Evolutionary conservation across 2,113 vertebrate genomes (phyloP), one percentile per base, ranked within the genome.

Genomic region (Mesembrinibis cayennensis): DNA sequence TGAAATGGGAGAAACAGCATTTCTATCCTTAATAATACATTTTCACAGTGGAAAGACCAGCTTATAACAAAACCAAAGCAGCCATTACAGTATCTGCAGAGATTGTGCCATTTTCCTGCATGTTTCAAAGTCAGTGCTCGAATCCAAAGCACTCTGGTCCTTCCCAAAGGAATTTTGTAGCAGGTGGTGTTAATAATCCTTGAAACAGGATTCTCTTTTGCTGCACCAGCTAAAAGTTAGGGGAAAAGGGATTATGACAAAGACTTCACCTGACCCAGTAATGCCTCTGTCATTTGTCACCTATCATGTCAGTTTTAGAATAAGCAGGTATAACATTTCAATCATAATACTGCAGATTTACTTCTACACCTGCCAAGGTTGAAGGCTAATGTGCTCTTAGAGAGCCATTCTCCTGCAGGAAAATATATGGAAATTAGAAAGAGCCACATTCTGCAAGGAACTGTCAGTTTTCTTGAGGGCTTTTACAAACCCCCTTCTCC

Each of bases 381-480:
- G 94, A 98, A 97, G 95, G 94, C 97, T 97, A 97, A 97, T 86
- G 34, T 94, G 89, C 76, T 98, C 89, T 93, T 42, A 93, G 95
- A 97, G 96, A 97, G 93, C 95, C 97, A 98, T 97, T 98, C 97
- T 85, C 90, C 92, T 97, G 96, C 92, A 97, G 97, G 97, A 97
- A 98, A 97, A 96, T 90, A 87, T 16, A 97, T 95, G 94, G 95
- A 98, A 98, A 98, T 97, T 44, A 95, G 85, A 88, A 96, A 88
- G 83, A 36, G 74, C 59, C 92, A 91, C 92, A 94, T 96, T 97
- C 83, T 97, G 94, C 96, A 84, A 89, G 88, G 94, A 96, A 78
- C 97, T 98, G 97, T 95, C 98, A 97, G 97, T 97, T 97, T 98
- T 97, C 97, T 97, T 93, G 94, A 97, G 49, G 67, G 96, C 82